These are phyloP conservation scores for Embiotoca jacksoni DNA, from an alignment of 2,113 vertebrate species.

Conservation along the genomic window DNA sequence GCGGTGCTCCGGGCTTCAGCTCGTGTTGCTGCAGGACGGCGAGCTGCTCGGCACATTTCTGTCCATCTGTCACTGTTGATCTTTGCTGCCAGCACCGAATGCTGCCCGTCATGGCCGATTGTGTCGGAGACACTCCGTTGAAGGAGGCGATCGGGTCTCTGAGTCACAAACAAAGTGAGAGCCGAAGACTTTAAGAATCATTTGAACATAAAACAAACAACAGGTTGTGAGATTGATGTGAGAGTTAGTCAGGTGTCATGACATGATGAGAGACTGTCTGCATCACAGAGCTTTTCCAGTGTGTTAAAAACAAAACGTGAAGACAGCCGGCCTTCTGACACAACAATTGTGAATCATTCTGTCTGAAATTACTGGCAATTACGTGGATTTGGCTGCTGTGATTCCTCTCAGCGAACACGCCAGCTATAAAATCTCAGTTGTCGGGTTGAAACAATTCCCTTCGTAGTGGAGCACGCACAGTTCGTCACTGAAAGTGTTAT, in stretches of 20 bases:
- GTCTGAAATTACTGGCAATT: slow-evolving; percentile 78
- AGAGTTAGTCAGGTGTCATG: neutral
- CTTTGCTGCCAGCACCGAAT: slow-evolving; percentile 10
- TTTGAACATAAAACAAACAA: neutral
- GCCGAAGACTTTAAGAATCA: slow-evolving; percentile 8
- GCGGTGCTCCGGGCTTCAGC: no score
- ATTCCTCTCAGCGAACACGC: slow-evolving; percentile 42
- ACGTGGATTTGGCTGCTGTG: slow-evolving; percentile 61
- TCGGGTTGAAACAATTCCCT: slow-evolving; percentile 54
- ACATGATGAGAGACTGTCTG: slow-evolving; percentile 44
- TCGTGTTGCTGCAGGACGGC: neutral
- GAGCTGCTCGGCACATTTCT: neutral
- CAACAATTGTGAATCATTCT: slow-evolving; percentile 69
- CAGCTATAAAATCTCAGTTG: slow-evolving; percentile 71
- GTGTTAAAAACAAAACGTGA: slow-evolving; percentile 48
- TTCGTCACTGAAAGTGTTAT: slow-evolving; percentile 65
- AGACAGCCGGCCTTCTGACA: slow-evolving; percentile 46
- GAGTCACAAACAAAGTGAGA: slow-evolving; percentile 39
- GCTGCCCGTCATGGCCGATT: slow-evolving; percentile 5
- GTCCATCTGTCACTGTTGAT: slow-evolving; percentile 26
- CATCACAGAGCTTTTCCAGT: slow-evolving; percentile 12
- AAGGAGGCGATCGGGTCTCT: neutral
- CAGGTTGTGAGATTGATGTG: neutral
- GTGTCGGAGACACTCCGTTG: slow-evolving; percentile 21
- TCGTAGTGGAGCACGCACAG: slow-evolving; percentile 44